Evolutionary conservation across 2,888 invertebrate species (phyloP), one percentile per base, ranked within the genome.

Genomic region (Acholoe squamosa): DNA sequence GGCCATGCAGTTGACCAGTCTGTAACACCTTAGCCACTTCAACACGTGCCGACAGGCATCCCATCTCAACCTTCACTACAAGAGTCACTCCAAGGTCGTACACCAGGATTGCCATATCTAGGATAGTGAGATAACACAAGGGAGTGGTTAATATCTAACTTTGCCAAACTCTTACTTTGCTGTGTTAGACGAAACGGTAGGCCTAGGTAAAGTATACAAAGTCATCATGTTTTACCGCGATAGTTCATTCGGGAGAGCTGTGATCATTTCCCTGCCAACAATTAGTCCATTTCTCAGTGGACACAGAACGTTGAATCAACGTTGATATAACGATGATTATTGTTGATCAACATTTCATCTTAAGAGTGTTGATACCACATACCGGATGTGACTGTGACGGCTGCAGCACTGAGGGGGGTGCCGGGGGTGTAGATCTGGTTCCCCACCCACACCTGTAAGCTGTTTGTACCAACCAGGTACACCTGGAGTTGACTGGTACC

Each of bases 401-500:
- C 86, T 10, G 54, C 86, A 28, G 54, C 86, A 12, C 28, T 86
- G 54, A 86, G 86, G 31, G 16, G 14, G 31, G 56, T 86, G 54
- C 7, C 28, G 86, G 86, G 54, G 12, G 54, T 54, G 54, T 86
- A 86, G n/a, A 33, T 25, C 86, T 28, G 22, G 14, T 12, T 28
- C 0, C 25, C 86, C 14, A 86, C 86, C 86, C 86, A 52, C 52
- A 86, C 86, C 54, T 86, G 28, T 28, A 86, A 28, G 3, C 10
- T 19, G 86, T 28, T 54, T 0, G 19, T 0, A 0, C 12, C 3
- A 1, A 28, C 5, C 22, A 86, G 52, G 86, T 86, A 86, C 22
- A 86, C 86, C 86, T 86, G 86, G 0, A 86, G n/a, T 28, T 54
- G 52, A 54, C 86, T 86, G 0, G 86, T 86, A 0, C 86, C 86